Conservation (phyloP, 2,113 vertebrate species). For the Zosterops japonicus region DNA sequence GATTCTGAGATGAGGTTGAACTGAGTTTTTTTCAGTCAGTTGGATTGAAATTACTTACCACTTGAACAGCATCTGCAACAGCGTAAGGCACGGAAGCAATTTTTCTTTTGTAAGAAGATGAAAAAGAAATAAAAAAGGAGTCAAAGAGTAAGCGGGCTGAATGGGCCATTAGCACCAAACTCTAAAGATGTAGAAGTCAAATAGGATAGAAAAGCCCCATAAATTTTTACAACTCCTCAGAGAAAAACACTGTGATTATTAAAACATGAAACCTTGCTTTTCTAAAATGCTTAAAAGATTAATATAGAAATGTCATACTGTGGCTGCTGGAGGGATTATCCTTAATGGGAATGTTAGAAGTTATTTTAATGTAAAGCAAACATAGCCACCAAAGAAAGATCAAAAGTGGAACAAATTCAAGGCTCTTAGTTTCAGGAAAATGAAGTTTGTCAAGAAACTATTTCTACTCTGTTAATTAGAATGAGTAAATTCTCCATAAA, state of each 20-base stretch:
- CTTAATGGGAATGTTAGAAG: slow-evolving; percentile 68
- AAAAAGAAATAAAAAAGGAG: slow-evolving; percentile 58
- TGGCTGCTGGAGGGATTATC: slow-evolving; percentile 65
- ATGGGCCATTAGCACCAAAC: slow-evolving; percentile 65
- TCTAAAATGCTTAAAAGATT: slow-evolving; percentile 70
- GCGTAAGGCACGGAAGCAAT: not conserved
- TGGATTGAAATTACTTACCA: slow-evolving; percentile 17
- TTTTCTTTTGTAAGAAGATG: slow-evolving; percentile 58
- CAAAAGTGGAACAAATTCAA: slow-evolving; percentile 57
- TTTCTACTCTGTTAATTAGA: slow-evolving; percentile 41
- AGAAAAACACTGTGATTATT: slow-evolving; percentile 68
- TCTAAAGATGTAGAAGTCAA: slow-evolving; percentile 68
- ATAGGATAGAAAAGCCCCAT: slow-evolving; percentile 70
- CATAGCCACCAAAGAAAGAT: slow-evolving; percentile 57
- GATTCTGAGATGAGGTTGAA: not conserved
- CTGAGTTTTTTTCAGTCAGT: not conserved
- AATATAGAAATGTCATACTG: slow-evolving; percentile 67
- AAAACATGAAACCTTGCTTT: slow-evolving; percentile 72
- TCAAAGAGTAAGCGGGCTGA: slow-evolving; percentile 53
- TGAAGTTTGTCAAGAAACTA: slow-evolving; percentile 49
- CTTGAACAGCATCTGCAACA: slow-evolving; percentile 48
- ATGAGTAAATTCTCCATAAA: slow-evolving; percentile 43
- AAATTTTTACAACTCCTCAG: slow-evolving; percentile 70
- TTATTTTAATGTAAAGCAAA: slow-evolving; percentile 72
- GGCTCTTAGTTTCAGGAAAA: slow-evolving; percentile 51